Percentiles rank a stretch among this genome's conserved stretches.
Evolutionary conservation across 1,140 invertebrate species (phyloP).

Genomic region (Pantala flavescens): DNA sequence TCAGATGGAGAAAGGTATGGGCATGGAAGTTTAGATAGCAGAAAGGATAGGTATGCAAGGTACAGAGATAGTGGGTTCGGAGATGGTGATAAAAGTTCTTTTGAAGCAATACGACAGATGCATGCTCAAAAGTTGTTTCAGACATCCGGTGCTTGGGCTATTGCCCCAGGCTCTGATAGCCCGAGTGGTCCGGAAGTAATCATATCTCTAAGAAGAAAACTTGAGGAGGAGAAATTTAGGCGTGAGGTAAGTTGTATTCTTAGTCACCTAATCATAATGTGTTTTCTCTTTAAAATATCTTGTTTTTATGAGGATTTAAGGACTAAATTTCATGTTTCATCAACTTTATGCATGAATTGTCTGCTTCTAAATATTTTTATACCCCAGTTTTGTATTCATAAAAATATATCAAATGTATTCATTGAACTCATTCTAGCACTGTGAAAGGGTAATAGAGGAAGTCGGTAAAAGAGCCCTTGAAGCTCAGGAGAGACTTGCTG

Average conservation of each 20-base stretch:
- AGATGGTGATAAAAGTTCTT: no score
- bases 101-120: no score
- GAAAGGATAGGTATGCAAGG: not conserved
- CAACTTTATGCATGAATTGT: no score
- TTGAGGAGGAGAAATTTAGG: constrained; percentile 65
- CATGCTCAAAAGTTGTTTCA: no score
- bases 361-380: no score
- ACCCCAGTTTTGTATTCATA: no score
- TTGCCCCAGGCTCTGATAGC: not conserved
- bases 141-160: not conserved
- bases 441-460: constrained; percentile 61
- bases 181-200: not conserved
- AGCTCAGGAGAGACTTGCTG: constrained; percentile 63
- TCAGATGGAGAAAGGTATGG: not conserved
- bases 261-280: no score
- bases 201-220: constrained; percentile 37
- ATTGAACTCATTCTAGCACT: constrained; percentile 60
- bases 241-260: constrained; percentile 42
- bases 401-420: no score
- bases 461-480: constrained; percentile 60
- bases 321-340: no score
- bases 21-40: not conserved
- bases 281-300: no score
- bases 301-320: no score
- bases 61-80: not conserved